phyloP scores from a whole-genome alignment of 2,888 invertebrate species.

The Volucella inanis region DNA sequence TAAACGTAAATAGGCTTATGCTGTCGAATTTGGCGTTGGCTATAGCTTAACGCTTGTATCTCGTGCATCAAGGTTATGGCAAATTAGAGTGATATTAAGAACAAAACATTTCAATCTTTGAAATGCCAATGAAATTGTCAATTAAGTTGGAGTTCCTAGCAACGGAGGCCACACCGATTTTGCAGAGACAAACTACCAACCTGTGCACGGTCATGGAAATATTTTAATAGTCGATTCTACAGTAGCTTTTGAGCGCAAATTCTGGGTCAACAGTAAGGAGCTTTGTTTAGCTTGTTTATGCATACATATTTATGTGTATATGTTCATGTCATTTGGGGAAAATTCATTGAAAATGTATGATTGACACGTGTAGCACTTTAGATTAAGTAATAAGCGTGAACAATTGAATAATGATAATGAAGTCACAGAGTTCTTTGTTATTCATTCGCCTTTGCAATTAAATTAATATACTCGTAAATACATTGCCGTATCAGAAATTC shows the following conservation, averaged over 20 bases:
- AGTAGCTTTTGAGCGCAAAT: conserved; percentile 7
- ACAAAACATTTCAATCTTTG: conserved; percentile 25
- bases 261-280: conserved; percentile 10
- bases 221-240: conserved; percentile 58
- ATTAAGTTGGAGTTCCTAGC: conserved; percentile 8
- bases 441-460: conserved; percentile 1
- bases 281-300: not conserved
- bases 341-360: conserved; percentile 43
- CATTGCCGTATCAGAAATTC: not conserved
- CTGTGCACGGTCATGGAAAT: conserved; percentile 29
- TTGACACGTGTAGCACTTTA: conserved; percentile 26
- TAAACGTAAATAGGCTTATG: conserved; percentile 5
- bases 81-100: conserved; percentile 33
- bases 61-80: conserved; percentile 27
- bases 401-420: not conserved
- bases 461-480: conserved; percentile 15
- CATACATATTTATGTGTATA: not conserved
- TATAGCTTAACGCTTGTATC: not conserved
- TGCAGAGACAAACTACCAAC: conserved; percentile 6
- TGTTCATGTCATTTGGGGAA: conserved; percentile 33
- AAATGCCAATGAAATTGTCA: conserved; percentile 49
- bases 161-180: conserved; percentile 32
- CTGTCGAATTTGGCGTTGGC: not conserved
- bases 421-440: not conserved
- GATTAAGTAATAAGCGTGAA: conserved; percentile 20